A percentile compares a stretch with the other conserved stretches of the same genome.
Conservation (phyloP, 2,888 invertebrate species). For the Acanthoscelides obtectus region DNA sequence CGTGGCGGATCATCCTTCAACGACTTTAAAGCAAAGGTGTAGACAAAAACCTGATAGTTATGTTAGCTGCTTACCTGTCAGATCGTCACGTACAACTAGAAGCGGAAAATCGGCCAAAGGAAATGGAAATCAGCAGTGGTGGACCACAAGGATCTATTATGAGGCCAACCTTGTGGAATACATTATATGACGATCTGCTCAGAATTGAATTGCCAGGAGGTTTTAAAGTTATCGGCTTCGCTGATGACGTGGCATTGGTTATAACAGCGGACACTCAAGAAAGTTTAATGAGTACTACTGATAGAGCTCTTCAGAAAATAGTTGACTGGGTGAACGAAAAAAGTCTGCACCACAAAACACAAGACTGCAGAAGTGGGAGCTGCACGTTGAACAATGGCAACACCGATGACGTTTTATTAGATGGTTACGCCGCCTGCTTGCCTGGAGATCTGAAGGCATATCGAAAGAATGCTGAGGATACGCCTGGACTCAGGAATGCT, state of each 20-base stretch:
- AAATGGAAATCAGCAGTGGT: conserved; percentile 3
- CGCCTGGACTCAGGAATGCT: too few relatives aligned
- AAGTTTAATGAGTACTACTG: too few relatives aligned
- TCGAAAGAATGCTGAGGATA: background rate
- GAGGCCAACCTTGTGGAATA: conserved; percentile 11
- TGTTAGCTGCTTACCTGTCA: conserved; percentile 8
- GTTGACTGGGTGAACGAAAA: background rate
- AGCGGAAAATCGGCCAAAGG: background rate
- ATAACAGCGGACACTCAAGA: background rate
- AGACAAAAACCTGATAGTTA: conserved; percentile 7
- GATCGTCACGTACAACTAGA: conserved; percentile 4
- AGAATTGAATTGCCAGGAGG: conserved; percentile 4
- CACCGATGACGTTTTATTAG: too few relatives aligned
- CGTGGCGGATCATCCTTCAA: conserved; percentile 9
- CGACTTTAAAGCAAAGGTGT: conserved; percentile 7
- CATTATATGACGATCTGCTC: conserved; percentile 7
- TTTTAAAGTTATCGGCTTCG: conserved; percentile 5
- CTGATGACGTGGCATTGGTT: conserved; percentile 8
- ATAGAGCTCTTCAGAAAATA: background rate
- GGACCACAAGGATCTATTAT: conserved; percentile 15
- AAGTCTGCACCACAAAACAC: too few relatives aligned
- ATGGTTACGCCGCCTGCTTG: too few relatives aligned
- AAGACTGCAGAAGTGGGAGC: too few relatives aligned
- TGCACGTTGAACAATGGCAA: too few relatives aligned
- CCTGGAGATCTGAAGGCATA: background rate